phyloP scores from a whole-genome alignment of 2,888 invertebrate species.

The Epirrhoe tristata region DNA sequence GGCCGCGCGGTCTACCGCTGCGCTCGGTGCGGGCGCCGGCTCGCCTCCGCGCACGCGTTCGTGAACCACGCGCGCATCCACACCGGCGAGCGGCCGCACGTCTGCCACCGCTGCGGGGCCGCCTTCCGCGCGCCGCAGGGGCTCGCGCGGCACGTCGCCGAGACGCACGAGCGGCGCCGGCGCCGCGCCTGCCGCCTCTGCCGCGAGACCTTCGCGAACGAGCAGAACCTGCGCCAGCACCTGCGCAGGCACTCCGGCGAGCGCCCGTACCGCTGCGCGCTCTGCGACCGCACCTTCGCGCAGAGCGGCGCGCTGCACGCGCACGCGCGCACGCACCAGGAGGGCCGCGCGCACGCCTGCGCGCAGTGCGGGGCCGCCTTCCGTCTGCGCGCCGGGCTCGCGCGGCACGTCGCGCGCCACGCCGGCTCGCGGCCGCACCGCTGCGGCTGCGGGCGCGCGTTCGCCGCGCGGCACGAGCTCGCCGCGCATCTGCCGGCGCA shows the following conservation, averaged over 20 bases:
- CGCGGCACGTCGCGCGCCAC: constrained; percentile 85
- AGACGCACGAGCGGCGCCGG: constrained; percentile 87
- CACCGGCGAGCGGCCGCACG: constrained; percentile 87
- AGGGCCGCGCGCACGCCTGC: constrained; percentile 85
- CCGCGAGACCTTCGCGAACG: constrained; percentile 84
- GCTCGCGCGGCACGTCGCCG: constrained; percentile 85
- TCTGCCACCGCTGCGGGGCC: constrained; percentile 88
- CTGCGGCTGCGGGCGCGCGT: constrained; percentile 85
- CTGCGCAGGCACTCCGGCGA: constrained; percentile 86
- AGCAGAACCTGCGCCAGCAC: constrained; percentile 86
- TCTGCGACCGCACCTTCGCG: constrained; percentile 87
- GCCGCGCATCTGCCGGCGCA: constrained; percentile 78
- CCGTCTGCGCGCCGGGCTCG: constrained; percentile 83
- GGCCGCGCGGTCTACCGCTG: constrained; percentile 85
- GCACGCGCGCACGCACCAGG: constrained; percentile 86
- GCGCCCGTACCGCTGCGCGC: constrained; percentile 83
- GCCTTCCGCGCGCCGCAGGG: constrained; percentile 88
- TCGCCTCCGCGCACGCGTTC: constrained; percentile 87
- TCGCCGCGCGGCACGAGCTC: constrained; percentile 86
- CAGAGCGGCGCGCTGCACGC: constrained; percentile 88
- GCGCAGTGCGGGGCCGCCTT: constrained; percentile 86
- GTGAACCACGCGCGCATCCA: constrained; percentile 87
- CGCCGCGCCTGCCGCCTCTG: constrained; percentile 85
- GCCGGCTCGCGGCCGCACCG: constrained; percentile 87
- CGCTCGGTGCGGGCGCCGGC: constrained; percentile 83